Base-by-base conservation (phyloP, 1,140 invertebrate genomes). In the Potamilus streckersoni region DNA sequence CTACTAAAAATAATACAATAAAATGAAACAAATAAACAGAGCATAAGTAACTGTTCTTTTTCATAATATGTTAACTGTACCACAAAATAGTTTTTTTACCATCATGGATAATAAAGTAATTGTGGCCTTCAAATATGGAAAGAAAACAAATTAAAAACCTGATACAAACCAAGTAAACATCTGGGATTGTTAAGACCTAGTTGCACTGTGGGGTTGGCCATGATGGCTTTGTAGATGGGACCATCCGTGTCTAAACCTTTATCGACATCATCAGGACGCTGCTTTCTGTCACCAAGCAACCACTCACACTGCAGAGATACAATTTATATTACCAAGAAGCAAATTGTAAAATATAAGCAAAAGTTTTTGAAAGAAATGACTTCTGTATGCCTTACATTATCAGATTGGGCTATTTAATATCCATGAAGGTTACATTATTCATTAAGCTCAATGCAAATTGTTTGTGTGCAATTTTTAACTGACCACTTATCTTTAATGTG, bases 171-270 rank as follows among this genome's bases (percentile, higher is more conserved):
- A 79, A 93, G 86, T 61, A 94, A 85, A 82, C 92, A 92, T 87
- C 92, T 92, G 20, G 93, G 93, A 87, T 92, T 93, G 73, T 92
- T 92, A 4, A 94, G 88, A 73, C 92, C 93, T 19, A 94, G 89
- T 77, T 93, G 93, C 71, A 94, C 92, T 20, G 91, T 91, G 60
- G 93, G 91, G 88, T 93, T 93, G n/a, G 83, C 90, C 87, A 94
- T 92, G 75, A 94, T 92, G 57, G 93, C 92, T 81, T 93, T 91
- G 81, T 93, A 93, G 76, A 94, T 91, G 17, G 92, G 91, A 60
- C 91, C 91, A 55, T 92, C 90, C 49, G 89, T 82, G 80, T 93
- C 92, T 11, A 94, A 85, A 5, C 93, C 93, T 70, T 93, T 91
- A n/a, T 92, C 84, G 80, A 93, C 90, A 20, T 82, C 82, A 80